These are phyloP conservation scores for Heliothis peltigera DNA, from an alignment of 2,888 invertebrate species.

Conservation along the genomic window DNA sequence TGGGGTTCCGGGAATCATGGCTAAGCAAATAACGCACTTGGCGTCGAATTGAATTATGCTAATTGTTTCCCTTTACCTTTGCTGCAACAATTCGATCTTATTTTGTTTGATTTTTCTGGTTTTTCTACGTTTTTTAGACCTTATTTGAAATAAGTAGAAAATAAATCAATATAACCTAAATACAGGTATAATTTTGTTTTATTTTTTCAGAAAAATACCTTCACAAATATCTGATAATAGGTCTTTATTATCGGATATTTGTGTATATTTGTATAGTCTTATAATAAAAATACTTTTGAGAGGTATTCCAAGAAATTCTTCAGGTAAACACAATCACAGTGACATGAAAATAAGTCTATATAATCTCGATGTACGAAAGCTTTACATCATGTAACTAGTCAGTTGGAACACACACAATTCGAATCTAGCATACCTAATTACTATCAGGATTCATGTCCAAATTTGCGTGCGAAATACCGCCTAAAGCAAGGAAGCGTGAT, in stretches of 20 bases:
- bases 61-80: conserved; percentile 18
- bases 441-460: not conserved
- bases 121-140: not conserved
- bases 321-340: not conserved
- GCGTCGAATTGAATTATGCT: conserved; percentile 32
- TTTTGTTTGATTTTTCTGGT: not conserved
- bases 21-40: conserved; percentile 43
- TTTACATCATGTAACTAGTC: not conserved
- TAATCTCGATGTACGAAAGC: not conserved
- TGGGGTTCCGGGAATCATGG: conserved; percentile 31
- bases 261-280: no score
- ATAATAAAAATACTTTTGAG: not conserved
- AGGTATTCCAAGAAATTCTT: not conserved
- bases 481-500: conserved; percentile 35
- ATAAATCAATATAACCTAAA: no score
- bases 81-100: not conserved
- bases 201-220: no score
- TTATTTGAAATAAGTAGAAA: not conserved
- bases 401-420: not conserved
- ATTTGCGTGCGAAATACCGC: conserved; percentile 25
- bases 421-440: conserved; percentile 29
- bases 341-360: not conserved
- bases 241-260: no score
- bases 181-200: no score
- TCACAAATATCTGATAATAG: no score